These are phyloP conservation scores for Cephus pygmeus DNA, from an alignment of 2,888 invertebrate genomes.

Conservation along the genomic window DNA sequence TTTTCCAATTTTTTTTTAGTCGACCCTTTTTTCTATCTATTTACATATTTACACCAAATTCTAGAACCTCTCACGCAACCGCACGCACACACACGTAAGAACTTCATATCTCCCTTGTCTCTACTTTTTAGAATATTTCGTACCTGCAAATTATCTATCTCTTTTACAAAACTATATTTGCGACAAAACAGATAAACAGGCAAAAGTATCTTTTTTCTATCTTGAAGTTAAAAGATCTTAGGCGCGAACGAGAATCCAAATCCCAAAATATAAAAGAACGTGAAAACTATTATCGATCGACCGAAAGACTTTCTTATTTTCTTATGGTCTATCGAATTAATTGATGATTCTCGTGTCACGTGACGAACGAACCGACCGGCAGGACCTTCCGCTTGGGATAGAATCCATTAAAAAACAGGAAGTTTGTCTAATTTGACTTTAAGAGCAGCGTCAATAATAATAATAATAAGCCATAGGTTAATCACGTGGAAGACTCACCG, in stretches of 20 bases:
- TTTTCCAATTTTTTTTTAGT: background rate
- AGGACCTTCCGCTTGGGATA: background rate
- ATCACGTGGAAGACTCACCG: constrained; percentile 71
- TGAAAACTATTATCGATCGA: background rate
- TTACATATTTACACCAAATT: constrained; percentile 18
- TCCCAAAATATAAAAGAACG: background rate
- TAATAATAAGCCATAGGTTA: background rate
- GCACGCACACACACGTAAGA: background rate
- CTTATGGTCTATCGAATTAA: background rate
- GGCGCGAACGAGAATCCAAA: background rate
- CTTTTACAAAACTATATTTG: background rate
- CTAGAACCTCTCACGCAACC: background rate
- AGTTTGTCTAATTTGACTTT: background rate
- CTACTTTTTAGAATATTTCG: background rate
- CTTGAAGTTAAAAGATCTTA: background rate
- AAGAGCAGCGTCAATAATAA: background rate
- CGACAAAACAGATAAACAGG: background rate
- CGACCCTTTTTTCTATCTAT: constrained; percentile 6
- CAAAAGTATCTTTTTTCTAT: background rate
- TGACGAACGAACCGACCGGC: background rate
- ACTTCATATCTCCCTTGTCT: background rate
- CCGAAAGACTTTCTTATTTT: background rate
- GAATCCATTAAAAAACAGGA: background rate
- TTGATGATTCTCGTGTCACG: background rate
- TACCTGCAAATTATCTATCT: background rate